A percentile compares a stretch with the other conserved stretches of the same genome.
Conservation (phyloP, 2,113 vertebrate species). For the Octodon degus region DNA sequence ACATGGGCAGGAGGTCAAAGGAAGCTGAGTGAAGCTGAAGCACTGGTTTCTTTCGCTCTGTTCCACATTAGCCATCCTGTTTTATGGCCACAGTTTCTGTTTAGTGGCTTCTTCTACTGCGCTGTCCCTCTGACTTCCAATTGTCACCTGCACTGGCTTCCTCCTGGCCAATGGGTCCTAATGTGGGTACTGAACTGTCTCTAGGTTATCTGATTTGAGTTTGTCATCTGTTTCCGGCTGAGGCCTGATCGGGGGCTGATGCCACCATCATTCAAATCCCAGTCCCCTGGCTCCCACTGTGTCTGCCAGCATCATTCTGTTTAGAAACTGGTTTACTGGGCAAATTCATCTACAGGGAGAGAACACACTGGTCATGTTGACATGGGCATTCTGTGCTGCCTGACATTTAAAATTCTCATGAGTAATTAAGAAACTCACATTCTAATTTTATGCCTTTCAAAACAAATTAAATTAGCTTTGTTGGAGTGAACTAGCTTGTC, state of each 20-base stretch:
- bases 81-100: background rate
- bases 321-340: slow-evolving; percentile 44
- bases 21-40: background rate
- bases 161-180: background rate
- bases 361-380: slow-evolving; percentile 37
- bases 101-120: background rate
- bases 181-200: background rate
- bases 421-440: slow-evolving; percentile 60
- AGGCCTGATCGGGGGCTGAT: background rate
- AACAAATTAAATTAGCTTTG: slow-evolving; percentile 50
- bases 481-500: background rate
- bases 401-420: slow-evolving; percentile 38
- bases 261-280: slow-evolving; percentile 25
- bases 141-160: background rate
- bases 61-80: background rate
- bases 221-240: slow-evolving; percentile 34
- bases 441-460: slow-evolving; percentile 40
- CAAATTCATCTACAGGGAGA: slow-evolving; percentile 12
- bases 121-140: background rate
- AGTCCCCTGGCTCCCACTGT: background rate
- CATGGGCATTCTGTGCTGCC: slow-evolving; percentile 10
- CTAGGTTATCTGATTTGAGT: background rate
- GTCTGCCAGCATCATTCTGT: slow-evolving; percentile 20
- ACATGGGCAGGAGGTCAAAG: background rate
- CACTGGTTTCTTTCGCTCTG: background rate